Conservation (phyloP, 2,113 vertebrate species). For the Callithrix jacchus region DNA sequence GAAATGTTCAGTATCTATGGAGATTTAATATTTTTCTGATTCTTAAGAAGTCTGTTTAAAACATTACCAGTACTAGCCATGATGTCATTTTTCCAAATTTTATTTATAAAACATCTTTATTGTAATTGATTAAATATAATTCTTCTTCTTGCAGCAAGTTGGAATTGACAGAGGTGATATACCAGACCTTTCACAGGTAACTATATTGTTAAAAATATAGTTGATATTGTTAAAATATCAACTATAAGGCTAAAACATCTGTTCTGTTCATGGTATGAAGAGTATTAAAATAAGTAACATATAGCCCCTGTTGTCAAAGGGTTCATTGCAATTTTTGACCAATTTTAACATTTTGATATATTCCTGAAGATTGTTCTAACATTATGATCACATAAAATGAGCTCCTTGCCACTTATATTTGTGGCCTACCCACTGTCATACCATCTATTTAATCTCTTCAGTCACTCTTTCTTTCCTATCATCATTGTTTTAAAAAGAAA, state of each 20-base stretch:
- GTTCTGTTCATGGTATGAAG: neutral
- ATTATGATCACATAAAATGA: neutral
- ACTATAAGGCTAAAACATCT: neutral
- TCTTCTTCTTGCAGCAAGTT: constrained; percentile 91
- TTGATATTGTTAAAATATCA: neutral
- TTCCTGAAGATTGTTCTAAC: neutral
- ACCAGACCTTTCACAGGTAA: constrained; percentile 96
- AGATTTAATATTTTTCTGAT: constrained; percentile 23
- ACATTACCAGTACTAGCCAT: neutral
- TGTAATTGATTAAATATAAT: constrained; percentile 53
- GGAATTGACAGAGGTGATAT: constrained; percentile 98
- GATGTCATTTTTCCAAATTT: constrained; percentile 40
- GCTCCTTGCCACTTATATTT: neutral
- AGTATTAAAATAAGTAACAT: neutral
- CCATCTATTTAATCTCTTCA: neutral
- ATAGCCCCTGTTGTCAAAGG: neutral
- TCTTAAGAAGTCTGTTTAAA: constrained; percentile 30
- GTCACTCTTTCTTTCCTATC: neutral
- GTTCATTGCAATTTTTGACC: constrained; percentile 13
- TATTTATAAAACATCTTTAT: constrained; percentile 30
- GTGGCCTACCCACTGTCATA: neutral
- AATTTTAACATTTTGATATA: neutral
- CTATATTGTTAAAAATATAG: constrained; percentile 35
- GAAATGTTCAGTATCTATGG: neutral
- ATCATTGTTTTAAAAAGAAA: neutral